Conservation (phyloP, 2,113 vertebrate genomes). For the Aplodontia rufa region DNA sequence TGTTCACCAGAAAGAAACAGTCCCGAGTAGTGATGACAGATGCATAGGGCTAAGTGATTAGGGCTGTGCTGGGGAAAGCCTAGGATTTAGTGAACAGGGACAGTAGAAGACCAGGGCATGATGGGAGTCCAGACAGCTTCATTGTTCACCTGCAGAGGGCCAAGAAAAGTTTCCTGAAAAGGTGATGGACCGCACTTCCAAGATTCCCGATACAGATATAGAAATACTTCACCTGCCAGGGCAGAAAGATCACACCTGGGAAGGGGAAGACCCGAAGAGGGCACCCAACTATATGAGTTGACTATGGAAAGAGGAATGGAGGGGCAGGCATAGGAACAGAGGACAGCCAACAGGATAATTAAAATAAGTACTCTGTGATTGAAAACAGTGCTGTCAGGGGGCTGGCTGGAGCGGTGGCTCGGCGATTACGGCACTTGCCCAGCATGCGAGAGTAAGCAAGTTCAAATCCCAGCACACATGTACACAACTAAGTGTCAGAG, state of each 20-base stretch:
- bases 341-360: background rate
- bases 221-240: background rate
- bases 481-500: too few relatives aligned
- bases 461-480: too few relatives aligned
- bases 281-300: background rate
- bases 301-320: background rate
- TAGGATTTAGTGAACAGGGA: background rate
- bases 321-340: background rate
- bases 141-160: background rate
- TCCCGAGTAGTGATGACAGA: background rate
- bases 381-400: too few relatives aligned
- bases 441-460: too few relatives aligned
- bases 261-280: background rate
- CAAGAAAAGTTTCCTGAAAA: background rate
- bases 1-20: background rate
- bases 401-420: too few relatives aligned
- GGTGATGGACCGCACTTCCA: background rate
- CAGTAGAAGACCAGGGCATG: background rate
- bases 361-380: too few relatives aligned
- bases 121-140: background rate
- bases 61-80: background rate
- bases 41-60: background rate
- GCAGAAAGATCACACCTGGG: background rate
- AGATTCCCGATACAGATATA: background rate
- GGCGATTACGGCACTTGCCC: too few relatives aligned